Percentiles rank a stretch among this genome's conserved stretches.
Evolutionary conservation across 2,113 vertebrate genomes (phyloP).

Genomic region (Suncus etruscus): DNA sequence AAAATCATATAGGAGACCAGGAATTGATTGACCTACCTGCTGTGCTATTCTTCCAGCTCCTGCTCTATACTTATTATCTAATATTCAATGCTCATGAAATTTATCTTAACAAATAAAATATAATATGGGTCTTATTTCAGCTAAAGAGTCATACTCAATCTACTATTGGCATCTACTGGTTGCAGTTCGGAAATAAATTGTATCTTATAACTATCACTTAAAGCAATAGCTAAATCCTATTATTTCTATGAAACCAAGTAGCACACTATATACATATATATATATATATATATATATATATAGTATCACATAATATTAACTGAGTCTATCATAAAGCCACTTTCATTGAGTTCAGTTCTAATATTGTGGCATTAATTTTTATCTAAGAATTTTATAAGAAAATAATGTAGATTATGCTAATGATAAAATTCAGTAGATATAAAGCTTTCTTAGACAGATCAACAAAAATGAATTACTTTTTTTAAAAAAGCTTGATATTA

Average conservation of each 20-base stretch:
- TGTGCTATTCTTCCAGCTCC: too few species aligned
- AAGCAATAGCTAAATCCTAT: constrained; percentile 50
- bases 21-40: too few species aligned
- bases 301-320: constrained; percentile 34
- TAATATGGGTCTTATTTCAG: background rate
- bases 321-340: background rate
- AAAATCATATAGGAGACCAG: too few species aligned
- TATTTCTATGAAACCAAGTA: constrained; percentile 21
- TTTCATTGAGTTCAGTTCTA: background rate
- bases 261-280: background rate
- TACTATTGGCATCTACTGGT: constrained; percentile 4
- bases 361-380: constrained; percentile 20
- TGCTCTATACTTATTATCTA: constrained; percentile 37
- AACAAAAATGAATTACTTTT: background rate
- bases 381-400: background rate
- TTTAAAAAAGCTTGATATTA: background rate
- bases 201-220: constrained; percentile 53
- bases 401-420: background rate
- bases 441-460: background rate
- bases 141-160: constrained; percentile 40
- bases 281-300: background rate
- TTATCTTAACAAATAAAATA: constrained; percentile 73
- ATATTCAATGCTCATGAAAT: constrained; percentile 52
- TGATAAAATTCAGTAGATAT: background rate
- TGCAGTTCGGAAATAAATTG: constrained; percentile 48